A percentile compares a stretch with the other conserved stretches of the same genome.
phyloP scores from a whole-genome alignment of 1,140 invertebrate species.

The Lucilia cuprina region DNA sequence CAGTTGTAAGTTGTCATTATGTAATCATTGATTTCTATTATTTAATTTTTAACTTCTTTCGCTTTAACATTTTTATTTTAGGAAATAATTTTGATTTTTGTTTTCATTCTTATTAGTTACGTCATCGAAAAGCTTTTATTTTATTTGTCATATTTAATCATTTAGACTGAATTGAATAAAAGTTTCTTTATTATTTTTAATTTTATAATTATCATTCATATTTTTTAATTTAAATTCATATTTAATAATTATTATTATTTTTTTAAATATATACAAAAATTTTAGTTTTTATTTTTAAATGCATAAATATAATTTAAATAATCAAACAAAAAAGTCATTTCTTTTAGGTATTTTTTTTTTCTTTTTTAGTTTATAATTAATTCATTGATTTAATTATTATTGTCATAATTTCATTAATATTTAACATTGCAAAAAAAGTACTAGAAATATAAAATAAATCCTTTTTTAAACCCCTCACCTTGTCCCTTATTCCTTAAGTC shows the following conservation, averaged over 20 bases:
- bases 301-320: neutral
- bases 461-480: too few relatives aligned
- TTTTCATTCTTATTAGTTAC: too few relatives aligned
- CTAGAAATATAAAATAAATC: neutral
- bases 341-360: neutral
- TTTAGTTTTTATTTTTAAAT: neutral
- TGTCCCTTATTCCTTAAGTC: neutral
- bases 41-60: neutral
- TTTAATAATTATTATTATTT: neutral
- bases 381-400: neutral
- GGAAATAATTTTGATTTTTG: neutral
- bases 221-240: neutral
- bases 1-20: too few relatives aligned
- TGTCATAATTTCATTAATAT: neutral
- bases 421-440: neutral
- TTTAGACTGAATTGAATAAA: conserved; percentile 12
- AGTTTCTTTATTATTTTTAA: conserved; percentile 7
- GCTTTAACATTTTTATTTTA: neutral
- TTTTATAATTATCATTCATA: neutral
- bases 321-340: neutral
- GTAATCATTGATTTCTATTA: too few relatives aligned
- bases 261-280: too few relatives aligned
- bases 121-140: neutral
- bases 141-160: conserved; percentile 4
- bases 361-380: neutral